Percentiles rank a stretch among this genome's conserved stretches.
These are phyloP conservation scores for Steinernema khuongi DNA, from an alignment of 1,140 invertebrate genomes.

Conservation along the genomic window DNA sequence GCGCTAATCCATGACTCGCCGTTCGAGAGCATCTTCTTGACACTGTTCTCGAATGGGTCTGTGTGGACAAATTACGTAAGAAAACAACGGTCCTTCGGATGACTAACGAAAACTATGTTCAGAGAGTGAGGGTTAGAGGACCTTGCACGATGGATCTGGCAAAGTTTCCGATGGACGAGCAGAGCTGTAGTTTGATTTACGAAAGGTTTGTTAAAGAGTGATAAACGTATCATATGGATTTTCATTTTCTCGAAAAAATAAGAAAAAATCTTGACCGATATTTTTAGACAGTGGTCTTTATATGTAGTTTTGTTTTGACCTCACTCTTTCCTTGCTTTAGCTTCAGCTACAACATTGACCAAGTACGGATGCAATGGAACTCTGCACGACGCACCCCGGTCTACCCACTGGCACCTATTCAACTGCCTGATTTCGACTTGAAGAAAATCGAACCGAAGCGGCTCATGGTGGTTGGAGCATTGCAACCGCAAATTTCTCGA, in stretches of 20 bases:
- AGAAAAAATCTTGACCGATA: neutral
- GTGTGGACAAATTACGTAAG: constrained; percentile 57
- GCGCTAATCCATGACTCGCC: constrained; percentile 57
- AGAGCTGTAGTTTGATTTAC: constrained; percentile 18
- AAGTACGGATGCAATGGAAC: constrained; percentile 30
- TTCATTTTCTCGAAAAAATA: too few relatives aligned
- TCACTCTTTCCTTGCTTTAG: constrained; percentile 20
- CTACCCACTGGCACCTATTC: constrained; percentile 1
- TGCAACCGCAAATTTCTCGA: neutral
- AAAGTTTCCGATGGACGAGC: constrained; percentile 25
- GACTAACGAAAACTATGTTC: constrained; percentile 23
- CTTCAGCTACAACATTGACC: constrained; percentile 23
- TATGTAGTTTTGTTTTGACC: too few relatives aligned
- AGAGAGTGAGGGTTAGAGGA: constrained; percentile 9
- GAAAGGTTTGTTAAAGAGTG: too few relatives aligned
- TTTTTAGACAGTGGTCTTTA: neutral
- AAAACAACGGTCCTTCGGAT: neutral
- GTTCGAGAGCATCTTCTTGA: constrained; percentile 55
- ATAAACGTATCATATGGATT: neutral
- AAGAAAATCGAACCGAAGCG: constrained; percentile 5
- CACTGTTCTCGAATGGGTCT: constrained; percentile 57
- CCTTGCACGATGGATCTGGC: constrained; percentile 18
- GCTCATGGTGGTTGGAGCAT: constrained; percentile 5
- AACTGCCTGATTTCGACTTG: constrained; percentile 23
- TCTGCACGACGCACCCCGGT: constrained; percentile 2